Evolutionary conservation across 2,888 invertebrate species (phyloP).

Genomic region (Ennomos erosarius): DNA sequence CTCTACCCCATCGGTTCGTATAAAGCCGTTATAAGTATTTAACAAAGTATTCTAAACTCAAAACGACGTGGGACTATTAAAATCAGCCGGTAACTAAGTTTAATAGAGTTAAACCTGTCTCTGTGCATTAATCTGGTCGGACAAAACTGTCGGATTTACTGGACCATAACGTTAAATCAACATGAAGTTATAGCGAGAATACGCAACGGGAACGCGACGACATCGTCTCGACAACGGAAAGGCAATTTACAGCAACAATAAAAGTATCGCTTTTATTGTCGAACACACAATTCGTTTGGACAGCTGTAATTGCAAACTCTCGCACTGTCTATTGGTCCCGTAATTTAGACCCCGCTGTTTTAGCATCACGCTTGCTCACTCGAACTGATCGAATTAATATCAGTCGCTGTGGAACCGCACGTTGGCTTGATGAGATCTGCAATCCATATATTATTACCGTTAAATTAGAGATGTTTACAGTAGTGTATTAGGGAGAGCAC

Average conservation of each 20-base stretch:
- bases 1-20: not conserved
- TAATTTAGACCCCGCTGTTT: conserved; percentile 77
- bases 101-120: conserved; percentile 37
- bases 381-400: conserved; percentile 46
- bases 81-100: conserved; percentile 22
- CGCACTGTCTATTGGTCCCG: conserved; percentile 75
- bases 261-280: conserved; percentile 82
- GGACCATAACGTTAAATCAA: conserved; percentile 72
- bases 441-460: too few relatives aligned
- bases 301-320: conserved; percentile 80
- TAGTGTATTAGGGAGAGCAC: too few relatives aligned
- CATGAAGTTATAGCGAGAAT: conserved; percentile 63
- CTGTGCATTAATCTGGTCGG: conserved; percentile 39
- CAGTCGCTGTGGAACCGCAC: conserved; percentile 6
- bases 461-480: too few relatives aligned
- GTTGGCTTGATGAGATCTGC: not conserved
- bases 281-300: conserved; percentile 79
- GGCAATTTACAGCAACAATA: conserved; percentile 78
- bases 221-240: conserved; percentile 63
- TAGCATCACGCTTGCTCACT: conserved; percentile 60
- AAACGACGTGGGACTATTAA: conserved; percentile 3
- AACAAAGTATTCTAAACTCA: conserved; percentile 9
- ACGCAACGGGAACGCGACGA: conserved; percentile 64
- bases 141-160: conserved; percentile 48
- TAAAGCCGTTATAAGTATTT: conserved; percentile 6